Conservation (phyloP, 1,140 invertebrate genomes). For the Hermatobates lingyangjiaoensis region DNA sequence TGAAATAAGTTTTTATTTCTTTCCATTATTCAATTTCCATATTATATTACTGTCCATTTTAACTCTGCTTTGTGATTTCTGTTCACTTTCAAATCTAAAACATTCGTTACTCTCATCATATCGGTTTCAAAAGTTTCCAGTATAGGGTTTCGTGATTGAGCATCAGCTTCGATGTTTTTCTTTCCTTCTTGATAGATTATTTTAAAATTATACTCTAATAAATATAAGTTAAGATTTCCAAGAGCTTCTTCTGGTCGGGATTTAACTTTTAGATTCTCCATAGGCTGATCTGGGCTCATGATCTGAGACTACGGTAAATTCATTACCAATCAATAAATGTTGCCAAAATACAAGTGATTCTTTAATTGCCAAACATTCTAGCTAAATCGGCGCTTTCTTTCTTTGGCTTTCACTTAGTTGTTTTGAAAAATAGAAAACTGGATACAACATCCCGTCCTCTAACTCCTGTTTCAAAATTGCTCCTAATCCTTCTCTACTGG, state of each 20-base stretch:
- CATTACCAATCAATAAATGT: conserved; percentile 22
- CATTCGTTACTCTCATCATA: too few species aligned
- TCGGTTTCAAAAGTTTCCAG: conserved; percentile 12
- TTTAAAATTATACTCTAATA: conserved; percentile 21
- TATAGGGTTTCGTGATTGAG: conserved; percentile 15
- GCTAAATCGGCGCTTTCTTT: conserved; percentile 22
- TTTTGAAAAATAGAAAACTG: conserved; percentile 20
- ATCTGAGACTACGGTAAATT: conserved; percentile 23
- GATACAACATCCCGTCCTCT: conserved; percentile 17
- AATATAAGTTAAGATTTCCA: conserved; percentile 22
- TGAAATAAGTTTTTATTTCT: too few species aligned
- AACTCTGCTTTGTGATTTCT: too few species aligned
- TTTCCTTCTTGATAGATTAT: conserved; percentile 16
- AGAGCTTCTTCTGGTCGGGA: conserved; percentile 20
- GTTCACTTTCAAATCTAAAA: too few species aligned
- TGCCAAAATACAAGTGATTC: conserved; percentile 25
- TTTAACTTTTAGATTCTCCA: conserved; percentile 24
- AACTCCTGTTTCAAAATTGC: conserved; percentile 22
- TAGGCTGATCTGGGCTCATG: conserved; percentile 26
- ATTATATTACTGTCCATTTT: too few species aligned
- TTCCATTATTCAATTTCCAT: too few species aligned
- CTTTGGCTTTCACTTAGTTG: conserved; percentile 20
- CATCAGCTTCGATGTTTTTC: conserved; percentile 16
- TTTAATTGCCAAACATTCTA: conserved; percentile 24
- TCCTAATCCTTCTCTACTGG: conserved; percentile 21